Evolutionary conservation across 2,888 invertebrate genomes (phyloP), one percentile per base, ranked within the genome.

Genomic region (Falcaria lacertinaria): DNA sequence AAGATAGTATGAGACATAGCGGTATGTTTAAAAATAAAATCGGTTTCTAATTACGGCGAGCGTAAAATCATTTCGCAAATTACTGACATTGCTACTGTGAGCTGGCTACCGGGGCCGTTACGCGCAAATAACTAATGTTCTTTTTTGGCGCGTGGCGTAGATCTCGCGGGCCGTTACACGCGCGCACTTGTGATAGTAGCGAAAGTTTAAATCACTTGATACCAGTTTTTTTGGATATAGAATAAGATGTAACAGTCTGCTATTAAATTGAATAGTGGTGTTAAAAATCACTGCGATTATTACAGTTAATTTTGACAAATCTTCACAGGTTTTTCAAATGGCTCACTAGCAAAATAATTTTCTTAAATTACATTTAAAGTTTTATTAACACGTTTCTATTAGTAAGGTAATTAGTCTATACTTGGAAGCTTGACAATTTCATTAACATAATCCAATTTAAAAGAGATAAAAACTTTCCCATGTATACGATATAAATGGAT

Each of bases 71-170:
- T 57, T 59, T 61, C 54, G 56, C 61, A 57, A 57, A 61, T 61
- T 57, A 59, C 57, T 54, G 50, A 48, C 48, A 40, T 41, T 44
- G 50, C 51, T 51, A 46, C 50, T 45, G 49, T 43, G 38, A 39
- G 43, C 33, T 32, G 41, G 84, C 87, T 86, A 85, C 86, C 71
- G 85, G 68, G 66, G 80, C 87, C 86, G 87, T 87, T 88, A 87
- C 87, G 86, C 86, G 84, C 78, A 74, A 79, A 83, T 77, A 80
- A 76, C 76, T 69, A 77, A 81, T 73, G 68, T 64, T 60, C 62
- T 60, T 85, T 85, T 88, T 85, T 82, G 84, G 86, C 86, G 76
- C 85, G 87, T 84, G 86, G 82, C 79, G n/a, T n/a, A n/a, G n/a
- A n/a, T 76, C 73, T 76, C 72, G 63, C 63, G 73, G 55, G 75